These are phyloP conservation scores for Vanessa atalanta DNA, from an alignment of 1,140 invertebrate species.

Conservation along the genomic window DNA sequence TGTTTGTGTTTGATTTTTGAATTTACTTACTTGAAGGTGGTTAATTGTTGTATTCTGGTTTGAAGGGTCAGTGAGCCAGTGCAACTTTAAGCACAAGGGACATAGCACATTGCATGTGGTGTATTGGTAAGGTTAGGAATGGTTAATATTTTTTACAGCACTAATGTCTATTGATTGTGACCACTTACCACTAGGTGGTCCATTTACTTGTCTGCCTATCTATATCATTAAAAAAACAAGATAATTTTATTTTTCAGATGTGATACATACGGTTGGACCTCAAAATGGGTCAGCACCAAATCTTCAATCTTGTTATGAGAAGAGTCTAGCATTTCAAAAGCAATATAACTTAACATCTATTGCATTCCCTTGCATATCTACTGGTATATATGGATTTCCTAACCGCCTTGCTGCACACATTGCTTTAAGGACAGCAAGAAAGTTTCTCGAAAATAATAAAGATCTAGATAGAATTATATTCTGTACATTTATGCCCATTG, in stretches of 20 bases:
- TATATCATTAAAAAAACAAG: not conserved
- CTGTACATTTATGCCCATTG: constrained; percentile 87
- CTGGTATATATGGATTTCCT: constrained; percentile 93
- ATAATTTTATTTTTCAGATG: constrained; percentile 81
- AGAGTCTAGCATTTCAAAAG: constrained; percentile 82
- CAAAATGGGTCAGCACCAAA: constrained; percentile 85
- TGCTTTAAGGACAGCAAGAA: constrained; percentile 84
- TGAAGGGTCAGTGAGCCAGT: too few species aligned
- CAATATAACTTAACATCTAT: constrained; percentile 85
- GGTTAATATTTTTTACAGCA: not conserved
- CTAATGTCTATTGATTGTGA: not conserved
- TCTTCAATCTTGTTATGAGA: constrained; percentile 87
- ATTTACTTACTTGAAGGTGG: too few species aligned
- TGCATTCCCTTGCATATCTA: constrained; percentile 93
- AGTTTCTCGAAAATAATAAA: constrained; percentile 84
- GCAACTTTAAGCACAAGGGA: too few species aligned
- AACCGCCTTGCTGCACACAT: constrained; percentile 88
- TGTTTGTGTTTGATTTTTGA: too few species aligned
- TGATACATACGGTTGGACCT: constrained; percentile 93
- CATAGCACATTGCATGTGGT: too few species aligned
- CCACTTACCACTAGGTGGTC: too few species aligned
- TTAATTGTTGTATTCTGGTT: too few species aligned
- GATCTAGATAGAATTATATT: constrained; percentile 90
- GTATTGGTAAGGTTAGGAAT: too few species aligned
- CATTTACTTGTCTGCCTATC: too few species aligned